Conservation (phyloP, 1,140 invertebrate genomes). For the Drosophila aff. region DNA sequence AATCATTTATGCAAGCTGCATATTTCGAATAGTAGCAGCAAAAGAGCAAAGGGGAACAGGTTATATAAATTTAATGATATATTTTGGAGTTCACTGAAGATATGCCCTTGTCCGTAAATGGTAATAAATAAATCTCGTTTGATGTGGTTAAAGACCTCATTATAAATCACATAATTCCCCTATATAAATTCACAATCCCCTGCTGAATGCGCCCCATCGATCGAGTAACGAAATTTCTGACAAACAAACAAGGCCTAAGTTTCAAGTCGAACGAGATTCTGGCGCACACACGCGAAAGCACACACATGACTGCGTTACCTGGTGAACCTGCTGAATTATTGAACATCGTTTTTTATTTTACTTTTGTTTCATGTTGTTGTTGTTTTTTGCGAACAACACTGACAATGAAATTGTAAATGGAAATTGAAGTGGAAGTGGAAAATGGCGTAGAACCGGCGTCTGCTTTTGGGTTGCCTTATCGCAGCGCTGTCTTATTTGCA, state of each 20-base stretch:
- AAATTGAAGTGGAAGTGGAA: slow-evolving; percentile 26
- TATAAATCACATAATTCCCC: slow-evolving; percentile 20
- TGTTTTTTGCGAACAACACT: slow-evolving; percentile 18
- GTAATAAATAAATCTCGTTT: slow-evolving; percentile 17
- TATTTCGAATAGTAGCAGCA: slow-evolving; percentile 3
- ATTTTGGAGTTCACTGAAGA: not conserved
- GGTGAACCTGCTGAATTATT: slow-evolving; percentile 48
- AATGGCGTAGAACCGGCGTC: slow-evolving; percentile 21
- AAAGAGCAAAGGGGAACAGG: not conserved
- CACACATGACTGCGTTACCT: slow-evolving; percentile 35
- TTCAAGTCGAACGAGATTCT: slow-evolving; percentile 78
- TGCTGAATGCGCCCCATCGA: slow-evolving; percentile 39
- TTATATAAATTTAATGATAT: slow-evolving; percentile 2
- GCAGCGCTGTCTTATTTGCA: slow-evolving; percentile 14
- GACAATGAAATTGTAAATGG: slow-evolving; percentile 46
- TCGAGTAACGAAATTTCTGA: slow-evolving; percentile 26
- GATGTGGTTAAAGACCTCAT: slow-evolving; percentile 4
- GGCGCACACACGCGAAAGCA: slow-evolving; percentile 27
- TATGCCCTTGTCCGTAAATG: not conserved
- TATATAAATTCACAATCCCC: slow-evolving; percentile 1
- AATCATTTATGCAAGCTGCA: slow-evolving; percentile 23
- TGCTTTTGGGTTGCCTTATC: slow-evolving; percentile 33
- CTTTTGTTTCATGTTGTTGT: not conserved
- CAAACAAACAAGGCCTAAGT: slow-evolving; percentile 59
- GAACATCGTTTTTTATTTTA: slow-evolving; percentile 31